Conservation (phyloP, 1,140 invertebrate genomes). For the Neocloeon triangulifer region DNA sequence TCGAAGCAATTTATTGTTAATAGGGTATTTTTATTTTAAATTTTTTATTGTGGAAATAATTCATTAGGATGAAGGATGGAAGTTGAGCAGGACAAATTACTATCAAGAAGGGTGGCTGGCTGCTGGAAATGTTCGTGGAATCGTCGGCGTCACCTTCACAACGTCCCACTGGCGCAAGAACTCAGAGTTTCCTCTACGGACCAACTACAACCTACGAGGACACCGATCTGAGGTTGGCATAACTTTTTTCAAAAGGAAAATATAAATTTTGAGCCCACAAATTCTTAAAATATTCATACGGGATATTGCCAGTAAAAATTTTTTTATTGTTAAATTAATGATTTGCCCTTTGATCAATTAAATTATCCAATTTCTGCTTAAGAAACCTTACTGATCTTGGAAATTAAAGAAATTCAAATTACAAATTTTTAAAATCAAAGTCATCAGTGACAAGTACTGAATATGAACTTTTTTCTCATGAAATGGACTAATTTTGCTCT, state of each 20-base stretch:
- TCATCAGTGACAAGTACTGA: slow-evolving; percentile 1
- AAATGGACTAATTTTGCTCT: too few relatives aligned
- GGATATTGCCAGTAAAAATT: too few relatives aligned
- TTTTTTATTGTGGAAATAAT: slow-evolving; percentile 15
- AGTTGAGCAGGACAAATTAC: slow-evolving; percentile 82
- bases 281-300: too few relatives aligned
- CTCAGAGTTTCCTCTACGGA: slow-evolving; percentile 62
- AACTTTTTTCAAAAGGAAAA: too few relatives aligned
- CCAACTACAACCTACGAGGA: slow-evolving; percentile 93
- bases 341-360: too few relatives aligned
- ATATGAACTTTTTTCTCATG: background rate
- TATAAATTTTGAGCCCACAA: too few relatives aligned
- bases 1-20: background rate
- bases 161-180: slow-evolving; percentile 69
- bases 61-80: slow-evolving; percentile 86
- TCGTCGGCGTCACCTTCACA: slow-evolving; percentile 91
- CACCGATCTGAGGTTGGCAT: slow-evolving; percentile 78
- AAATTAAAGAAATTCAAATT: too few relatives aligned
- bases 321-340: too few relatives aligned
- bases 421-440: too few relatives aligned
- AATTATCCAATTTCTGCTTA: too few relatives aligned
- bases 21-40: background rate
- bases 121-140: slow-evolving; percentile 78
- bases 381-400: too few relatives aligned
- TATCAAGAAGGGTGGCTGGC: slow-evolving; percentile 98